Evolutionary conservation across 2,797 vertebrate genomes (phyloP), one percentile per base, ranked within the genome.

Genomic region (Sebastiscus tertius): DNA sequence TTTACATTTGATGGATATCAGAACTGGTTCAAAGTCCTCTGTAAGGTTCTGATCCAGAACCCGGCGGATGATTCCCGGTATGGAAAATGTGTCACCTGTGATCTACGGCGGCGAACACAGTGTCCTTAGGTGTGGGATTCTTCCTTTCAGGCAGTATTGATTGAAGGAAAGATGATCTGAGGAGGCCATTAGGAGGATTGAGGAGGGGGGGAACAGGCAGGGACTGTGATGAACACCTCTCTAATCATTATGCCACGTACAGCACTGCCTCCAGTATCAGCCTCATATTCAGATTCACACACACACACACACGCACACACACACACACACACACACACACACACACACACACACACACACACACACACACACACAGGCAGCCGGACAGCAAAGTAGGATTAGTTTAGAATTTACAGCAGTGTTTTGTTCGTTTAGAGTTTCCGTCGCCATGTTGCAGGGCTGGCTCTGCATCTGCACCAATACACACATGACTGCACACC

Each of bases 111-210:
- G 80, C 75, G 83, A 86, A 88, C 81, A 92, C 83, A 88, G 87
- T 88, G 91, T 90, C 89, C 83, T 85, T 85, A 91, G 87, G 91
- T 89, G 86, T 87, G 91, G 82, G 90, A 91, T 90, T 84, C 86
- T 89, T 89, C 81, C 87, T 90, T 88, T 90, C 84, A 87, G 92
- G 82, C 80, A 18, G 69, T 95, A 94, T 94, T 91, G 94, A 93
- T 93, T 91, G 86, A 89, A 85, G 82, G 81, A 80, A 87, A 93
- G 91, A 93, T 92, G 85, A 92, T 93, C 88, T 89, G 89, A 91
- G 90, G 78, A 85, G 80, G 81, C 86, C 88, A 89, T 93, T 94
- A 90, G 80, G 80, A 89, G 87, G 86, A 90, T 75, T 83, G 90
- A 78, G 81, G 79, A 79, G 83, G 75, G 85, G 75, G 75, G 71